Evolutionary conservation across 1,140 invertebrate species (phyloP).

Genomic region (Pectinophora gossypiella): DNA sequence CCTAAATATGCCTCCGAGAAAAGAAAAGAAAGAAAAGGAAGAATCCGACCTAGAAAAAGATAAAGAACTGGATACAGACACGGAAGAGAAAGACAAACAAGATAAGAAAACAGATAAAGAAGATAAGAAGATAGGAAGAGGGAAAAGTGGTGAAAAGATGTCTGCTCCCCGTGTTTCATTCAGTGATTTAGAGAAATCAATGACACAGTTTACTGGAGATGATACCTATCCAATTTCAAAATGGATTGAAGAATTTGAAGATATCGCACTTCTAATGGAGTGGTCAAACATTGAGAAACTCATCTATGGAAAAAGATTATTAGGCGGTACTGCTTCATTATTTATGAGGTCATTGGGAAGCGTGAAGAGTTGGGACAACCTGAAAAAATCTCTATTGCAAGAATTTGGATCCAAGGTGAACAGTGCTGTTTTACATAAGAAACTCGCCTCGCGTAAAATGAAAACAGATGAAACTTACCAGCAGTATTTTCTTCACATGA

Average conservation of each 20-base stretch:
- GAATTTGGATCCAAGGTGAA: slow-evolving; percentile 17
- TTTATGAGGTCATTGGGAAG: slow-evolving; percentile 14
- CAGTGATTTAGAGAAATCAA: not conserved
- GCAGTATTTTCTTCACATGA: slow-evolving; percentile 20
- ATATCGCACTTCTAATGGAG: not conserved
- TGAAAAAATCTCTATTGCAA: slow-evolving; percentile 14
- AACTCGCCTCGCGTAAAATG: slow-evolving; percentile 16
- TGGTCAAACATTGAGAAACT: slow-evolving; percentile 12
- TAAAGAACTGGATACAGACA: no score
- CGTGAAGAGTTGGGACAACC: not conserved
- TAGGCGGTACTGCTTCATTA: slow-evolving; percentile 14
- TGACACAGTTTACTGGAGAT: not conserved
- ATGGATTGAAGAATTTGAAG: not conserved
- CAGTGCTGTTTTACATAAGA: slow-evolving; percentile 17
- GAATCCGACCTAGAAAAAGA: no score
- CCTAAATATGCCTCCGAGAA: no score
- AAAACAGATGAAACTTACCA: slow-evolving; percentile 18
- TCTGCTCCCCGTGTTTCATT: no score
- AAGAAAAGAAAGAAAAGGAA: no score
- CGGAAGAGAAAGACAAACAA: no score
- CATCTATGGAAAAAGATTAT: slow-evolving; percentile 13
- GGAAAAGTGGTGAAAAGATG: no score
- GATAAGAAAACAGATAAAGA: no score
- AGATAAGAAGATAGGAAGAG: no score
- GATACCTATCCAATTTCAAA: not conserved